Conservation (phyloP, 1,140 invertebrate genomes). For the Anagrus nilaparvatae region DNA sequence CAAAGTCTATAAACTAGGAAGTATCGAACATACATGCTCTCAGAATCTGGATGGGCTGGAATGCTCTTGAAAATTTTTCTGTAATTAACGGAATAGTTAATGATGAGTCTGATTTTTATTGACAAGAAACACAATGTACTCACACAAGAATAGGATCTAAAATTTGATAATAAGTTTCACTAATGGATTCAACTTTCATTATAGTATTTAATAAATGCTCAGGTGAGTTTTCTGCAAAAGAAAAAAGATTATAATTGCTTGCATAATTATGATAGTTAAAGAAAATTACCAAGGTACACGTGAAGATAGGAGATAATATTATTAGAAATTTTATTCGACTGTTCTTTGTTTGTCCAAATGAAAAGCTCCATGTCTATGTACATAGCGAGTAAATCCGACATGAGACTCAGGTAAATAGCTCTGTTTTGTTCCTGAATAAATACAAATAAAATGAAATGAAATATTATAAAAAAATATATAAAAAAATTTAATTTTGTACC, state of each 20-base stretch:
- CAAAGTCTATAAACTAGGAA: constrained; percentile 35
- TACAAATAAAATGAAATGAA: constrained; percentile 1
- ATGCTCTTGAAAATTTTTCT: constrained; percentile 34
- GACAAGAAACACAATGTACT: constrained; percentile 17
- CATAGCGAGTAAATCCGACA: constrained; percentile 40
- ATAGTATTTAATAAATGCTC: constrained; percentile 35
- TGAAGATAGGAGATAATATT: constrained; percentile 38
- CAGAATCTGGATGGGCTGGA: constrained; percentile 25
- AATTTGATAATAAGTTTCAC: constrained; percentile 29
- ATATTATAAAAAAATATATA: not conserved
- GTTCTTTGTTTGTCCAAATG: constrained; percentile 30
- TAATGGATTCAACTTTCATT: constrained; percentile 35
- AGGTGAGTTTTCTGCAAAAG: constrained; percentile 35
- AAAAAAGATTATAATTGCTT: constrained; percentile 1
- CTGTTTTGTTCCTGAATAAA: constrained; percentile 32
- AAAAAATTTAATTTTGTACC: constrained; percentile 23
- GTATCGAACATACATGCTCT: constrained; percentile 34
- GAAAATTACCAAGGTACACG: constrained; percentile 38
- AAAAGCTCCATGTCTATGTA: constrained; percentile 42
- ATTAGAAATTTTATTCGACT: constrained; percentile 34
- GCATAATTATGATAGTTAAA: too few relatives aligned
- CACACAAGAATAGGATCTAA: constrained; percentile 36
- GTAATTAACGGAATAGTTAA: constrained; percentile 16
- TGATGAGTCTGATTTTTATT: not conserved
- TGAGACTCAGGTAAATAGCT: constrained; percentile 35